These are phyloP conservation scores for Episyrphus balteatus DNA, from an alignment of 1,140 invertebrate species.

Conservation along the genomic window DNA sequence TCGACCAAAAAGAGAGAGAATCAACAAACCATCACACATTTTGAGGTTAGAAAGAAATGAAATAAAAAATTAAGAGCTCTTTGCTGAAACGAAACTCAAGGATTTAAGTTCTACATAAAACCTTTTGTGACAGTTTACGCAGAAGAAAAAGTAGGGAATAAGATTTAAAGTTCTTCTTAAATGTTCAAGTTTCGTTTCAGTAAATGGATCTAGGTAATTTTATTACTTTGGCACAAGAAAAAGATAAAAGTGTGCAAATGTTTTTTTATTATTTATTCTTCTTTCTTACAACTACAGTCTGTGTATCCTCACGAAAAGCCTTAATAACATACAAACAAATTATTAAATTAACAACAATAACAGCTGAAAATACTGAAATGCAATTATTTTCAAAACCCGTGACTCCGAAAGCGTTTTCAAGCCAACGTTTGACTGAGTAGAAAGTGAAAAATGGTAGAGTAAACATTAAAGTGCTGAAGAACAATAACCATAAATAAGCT, in stretches of 20 bases:
- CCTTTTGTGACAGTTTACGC: too few species aligned
- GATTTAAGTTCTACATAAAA: too few species aligned
- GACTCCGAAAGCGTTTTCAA: slow-evolving; percentile 50
- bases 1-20: background rate
- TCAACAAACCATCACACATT: slow-evolving; percentile 8
- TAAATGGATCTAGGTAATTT: slow-evolving; percentile 7
- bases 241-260: too few species aligned
- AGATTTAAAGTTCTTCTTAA: too few species aligned
- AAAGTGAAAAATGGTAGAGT: slow-evolving; percentile 66
- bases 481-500: slow-evolving; percentile 52
- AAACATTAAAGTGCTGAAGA: slow-evolving; percentile 75
- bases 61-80: slow-evolving; percentile 10
- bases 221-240: too few species aligned
- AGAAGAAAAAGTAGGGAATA: too few species aligned
- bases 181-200: too few species aligned
- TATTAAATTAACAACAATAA: slow-evolving; percentile 66
- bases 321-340: slow-evolving; percentile 66
- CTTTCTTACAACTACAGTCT: slow-evolving; percentile 40
- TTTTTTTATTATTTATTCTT: background rate
- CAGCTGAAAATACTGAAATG: slow-evolving; percentile 60
- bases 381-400: slow-evolving; percentile 52
- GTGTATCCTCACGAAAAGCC: slow-evolving; percentile 56
- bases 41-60: slow-evolving; percentile 1
- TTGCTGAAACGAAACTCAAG: too few species aligned
- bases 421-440: slow-evolving; percentile 51